Base-by-base conservation (phyloP, 2,113 vertebrate species). In the Morone saxatilis region DNA sequence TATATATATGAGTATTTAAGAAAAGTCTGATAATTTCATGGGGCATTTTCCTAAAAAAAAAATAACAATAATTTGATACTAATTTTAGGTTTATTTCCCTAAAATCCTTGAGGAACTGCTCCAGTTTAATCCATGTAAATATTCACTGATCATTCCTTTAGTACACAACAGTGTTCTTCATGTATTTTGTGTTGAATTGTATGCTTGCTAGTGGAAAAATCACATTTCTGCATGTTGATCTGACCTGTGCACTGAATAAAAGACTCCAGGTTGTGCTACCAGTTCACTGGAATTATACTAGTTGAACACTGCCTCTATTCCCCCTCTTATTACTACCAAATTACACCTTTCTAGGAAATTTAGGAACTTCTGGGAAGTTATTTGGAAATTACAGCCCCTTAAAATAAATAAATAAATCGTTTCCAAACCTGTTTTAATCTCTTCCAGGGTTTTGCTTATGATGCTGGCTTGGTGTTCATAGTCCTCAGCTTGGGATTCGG, bases 381-480 rank as follows among this genome's bases (percentile, higher is more conserved):
- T 20, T 8, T 7, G 10, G n/a, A 53, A 7, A 60, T n/a, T 41
- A 53, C 13, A 48, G 7, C 60, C 22, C 9, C 0, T 1, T 74
- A 40, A 80, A 83, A 54, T 43, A 57, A 74, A 75, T 9, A 80
- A 83, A 54, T 43, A 57, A 74, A 75, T 9, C 2, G 8, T 17
- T 51, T 7, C 22, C 76, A 70, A 85, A 94, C 92, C 96, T 80
- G 81, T 87, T 88, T 95, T 96, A 31, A 96, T 86, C 76, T 93
- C 85, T 6, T 96, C 94, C 86, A 96, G 90, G 66, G 92, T 87
- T 80, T 94, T 92, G 80, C 74, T 89, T 7, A 89, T 72, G 47
- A 41, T 70, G 48, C 56, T 87, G 51, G 88, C 86, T 73, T 90
- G 85, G 19, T 66, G 67, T 65, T 96, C 94, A 51, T 90, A 83